These are phyloP conservation scores for Caenorhabditis inopinata DNA, from an alignment of 1,140 invertebrate species.

Conservation along the genomic window DNA sequence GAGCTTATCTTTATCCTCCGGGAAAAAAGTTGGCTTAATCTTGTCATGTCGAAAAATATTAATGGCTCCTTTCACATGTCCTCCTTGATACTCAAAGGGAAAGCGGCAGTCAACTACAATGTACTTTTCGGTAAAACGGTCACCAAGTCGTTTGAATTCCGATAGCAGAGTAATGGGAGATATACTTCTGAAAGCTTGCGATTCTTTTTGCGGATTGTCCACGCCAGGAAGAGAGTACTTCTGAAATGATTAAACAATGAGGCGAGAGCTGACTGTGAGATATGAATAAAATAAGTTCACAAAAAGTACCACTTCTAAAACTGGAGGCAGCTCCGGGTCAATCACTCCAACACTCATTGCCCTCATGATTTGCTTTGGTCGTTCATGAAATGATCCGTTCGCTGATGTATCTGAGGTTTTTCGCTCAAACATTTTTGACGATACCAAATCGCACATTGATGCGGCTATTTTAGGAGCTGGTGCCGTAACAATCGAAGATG, in stretches of 20 bases:
- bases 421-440: background rate
- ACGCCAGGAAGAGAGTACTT: background rate
- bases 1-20: slow-evolving; percentile 68
- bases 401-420: background rate
- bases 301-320: background rate
- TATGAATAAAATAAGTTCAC: no score
- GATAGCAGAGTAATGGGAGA: background rate
- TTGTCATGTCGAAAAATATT: slow-evolving; percentile 2
- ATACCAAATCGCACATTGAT: background rate
- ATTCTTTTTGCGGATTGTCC: background rate
- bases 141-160: background rate
- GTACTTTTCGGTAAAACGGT: background rate
- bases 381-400: background rate
- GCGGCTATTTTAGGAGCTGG: background rate
- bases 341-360: slow-evolving; percentile 6
- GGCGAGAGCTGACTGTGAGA: no score
- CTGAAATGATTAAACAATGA: no score
- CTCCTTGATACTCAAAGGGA: slow-evolving; percentile 3
- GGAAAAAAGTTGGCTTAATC: slow-evolving; percentile 36
- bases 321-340: background rate
- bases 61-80: slow-evolving; percentile 14
- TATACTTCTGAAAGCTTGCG: background rate
- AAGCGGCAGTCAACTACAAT: slow-evolving; percentile 1
- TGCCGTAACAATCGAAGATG: background rate
- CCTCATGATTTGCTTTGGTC: slow-evolving; percentile 1